Evolutionary conservation across 2,888 invertebrate genomes (phyloP).

Genomic region (Drosophila diplacantha): DNA sequence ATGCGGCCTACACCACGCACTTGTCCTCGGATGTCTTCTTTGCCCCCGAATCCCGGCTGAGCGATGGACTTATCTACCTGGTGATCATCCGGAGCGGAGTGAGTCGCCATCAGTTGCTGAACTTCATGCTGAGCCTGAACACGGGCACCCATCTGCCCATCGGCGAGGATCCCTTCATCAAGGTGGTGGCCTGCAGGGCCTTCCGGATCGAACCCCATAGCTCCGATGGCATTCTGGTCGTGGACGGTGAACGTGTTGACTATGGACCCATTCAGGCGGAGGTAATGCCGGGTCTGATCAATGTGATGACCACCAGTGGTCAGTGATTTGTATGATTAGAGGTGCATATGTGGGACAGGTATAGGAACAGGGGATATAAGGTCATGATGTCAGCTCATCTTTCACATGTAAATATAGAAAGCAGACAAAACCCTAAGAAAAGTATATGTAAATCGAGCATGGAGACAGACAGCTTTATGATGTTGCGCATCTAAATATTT

Average conservation of each 20-base stretch:
- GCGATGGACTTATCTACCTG: conserved; percentile 96
- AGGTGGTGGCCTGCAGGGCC: conserved; percentile 90
- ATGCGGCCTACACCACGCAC: conserved; percentile 93
- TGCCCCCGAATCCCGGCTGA: conserved; percentile 90
- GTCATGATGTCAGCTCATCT: background rate
- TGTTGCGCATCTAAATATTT: background rate
- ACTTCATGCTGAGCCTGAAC: conserved; percentile 88
- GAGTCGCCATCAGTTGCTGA: conserved; percentile 85
- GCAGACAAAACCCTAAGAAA: background rate
- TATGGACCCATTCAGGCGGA: conserved; percentile 94
- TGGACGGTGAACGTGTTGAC: conserved; percentile 95
- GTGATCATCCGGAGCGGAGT: conserved; percentile 89
- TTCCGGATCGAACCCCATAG: conserved; percentile 91
- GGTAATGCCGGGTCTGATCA: conserved; percentile 86
- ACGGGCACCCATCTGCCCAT: conserved; percentile 88
- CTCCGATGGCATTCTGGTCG: conserved; percentile 87
- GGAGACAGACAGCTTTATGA: background rate
- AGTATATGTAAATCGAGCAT: background rate
- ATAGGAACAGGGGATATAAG: background rate
- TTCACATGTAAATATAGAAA: background rate
- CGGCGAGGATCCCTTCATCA: conserved; percentile 83
- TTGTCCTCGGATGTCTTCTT: conserved; percentile 90
- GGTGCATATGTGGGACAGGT: background rate
- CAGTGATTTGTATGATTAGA: conserved; percentile 25
- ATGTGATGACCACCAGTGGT: conserved; percentile 82